Conservation (phyloP, 1,140 invertebrate species). For the Aradophagus sp. region DNA sequence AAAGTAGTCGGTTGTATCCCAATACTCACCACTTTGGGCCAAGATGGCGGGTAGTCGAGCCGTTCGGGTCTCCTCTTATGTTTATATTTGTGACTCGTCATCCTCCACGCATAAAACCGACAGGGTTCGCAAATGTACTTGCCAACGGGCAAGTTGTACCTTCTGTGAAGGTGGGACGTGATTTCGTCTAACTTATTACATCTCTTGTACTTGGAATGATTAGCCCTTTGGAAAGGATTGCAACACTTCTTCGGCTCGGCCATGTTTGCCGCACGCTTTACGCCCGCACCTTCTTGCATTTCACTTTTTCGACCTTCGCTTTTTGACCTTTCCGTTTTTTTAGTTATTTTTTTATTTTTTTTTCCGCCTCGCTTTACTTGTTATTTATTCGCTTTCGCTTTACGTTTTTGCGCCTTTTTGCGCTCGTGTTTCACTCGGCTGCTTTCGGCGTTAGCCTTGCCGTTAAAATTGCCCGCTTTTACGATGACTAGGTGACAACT, state of each 20-base stretch:
- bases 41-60: conserved; percentile 40
- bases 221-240: conserved; percentile 56
- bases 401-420: too few relatives aligned
- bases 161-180: conserved; percentile 53
- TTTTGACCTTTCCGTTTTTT: too few relatives aligned
- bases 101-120: conserved; percentile 58
- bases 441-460: conserved; percentile 20
- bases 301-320: conserved; percentile 13
- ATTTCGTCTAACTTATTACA: conserved; percentile 58
- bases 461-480: conserved; percentile 31
- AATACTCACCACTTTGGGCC: conserved; percentile 52
- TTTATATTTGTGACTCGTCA: conserved; percentile 59
- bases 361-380: too few relatives aligned
- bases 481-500: conserved; percentile 53
- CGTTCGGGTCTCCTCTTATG: conserved; percentile 55
- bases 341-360: too few relatives aligned
- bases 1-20: conserved; percentile 41
- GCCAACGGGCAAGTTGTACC: conserved; percentile 56
- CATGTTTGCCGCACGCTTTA: conserved; percentile 42
- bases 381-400: too few relatives aligned
- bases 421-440: conserved; percentile 38
- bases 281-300: conserved; percentile 40
- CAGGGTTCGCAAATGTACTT: conserved; percentile 59
- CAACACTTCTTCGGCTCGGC: conserved; percentile 52
- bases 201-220: conserved; percentile 58